phyloP scores from a whole-genome alignment of 1,140 invertebrate species.

The Steinernema khuongi region DNA sequence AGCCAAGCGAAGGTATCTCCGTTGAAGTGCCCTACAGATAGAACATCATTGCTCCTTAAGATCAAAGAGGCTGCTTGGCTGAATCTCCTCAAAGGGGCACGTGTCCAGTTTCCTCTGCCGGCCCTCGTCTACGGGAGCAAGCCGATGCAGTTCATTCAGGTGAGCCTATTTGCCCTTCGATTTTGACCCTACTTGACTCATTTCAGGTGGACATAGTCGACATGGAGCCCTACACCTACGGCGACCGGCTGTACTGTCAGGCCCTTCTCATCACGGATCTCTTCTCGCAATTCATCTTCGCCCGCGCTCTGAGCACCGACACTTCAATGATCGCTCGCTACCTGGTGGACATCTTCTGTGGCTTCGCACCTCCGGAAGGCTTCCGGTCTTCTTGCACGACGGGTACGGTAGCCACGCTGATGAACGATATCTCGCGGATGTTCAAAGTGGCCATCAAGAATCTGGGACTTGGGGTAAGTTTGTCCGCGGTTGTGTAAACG shows the following conservation, averaged over 20 bases:
- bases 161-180: background rate
- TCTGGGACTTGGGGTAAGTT: slow-evolving; percentile 7
- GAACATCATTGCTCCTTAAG: background rate
- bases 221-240: background rate
- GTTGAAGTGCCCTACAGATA: background rate
- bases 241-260: background rate
- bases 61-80: background rate
- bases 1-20: background rate
- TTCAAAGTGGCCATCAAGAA: slow-evolving; percentile 20
- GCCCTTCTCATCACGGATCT: slow-evolving; percentile 14
- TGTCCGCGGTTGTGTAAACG: too few species aligned
- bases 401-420: background rate
- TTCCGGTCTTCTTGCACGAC: background rate
- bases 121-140: background rate
- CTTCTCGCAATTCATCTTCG: slow-evolving; percentile 16
- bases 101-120: background rate
- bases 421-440: slow-evolving; percentile 3
- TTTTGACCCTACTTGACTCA: background rate
- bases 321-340: slow-evolving; percentile 5
- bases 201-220: slow-evolving; percentile 13
- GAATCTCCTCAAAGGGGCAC: background rate
- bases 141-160: slow-evolving; percentile 17
- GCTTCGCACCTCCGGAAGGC: slow-evolving; percentile 8
- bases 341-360: slow-evolving; percentile 16
- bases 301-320: background rate